Conservation (phyloP, 2,797 vertebrate genomes). For the Eidolon dupreanum region DNA sequence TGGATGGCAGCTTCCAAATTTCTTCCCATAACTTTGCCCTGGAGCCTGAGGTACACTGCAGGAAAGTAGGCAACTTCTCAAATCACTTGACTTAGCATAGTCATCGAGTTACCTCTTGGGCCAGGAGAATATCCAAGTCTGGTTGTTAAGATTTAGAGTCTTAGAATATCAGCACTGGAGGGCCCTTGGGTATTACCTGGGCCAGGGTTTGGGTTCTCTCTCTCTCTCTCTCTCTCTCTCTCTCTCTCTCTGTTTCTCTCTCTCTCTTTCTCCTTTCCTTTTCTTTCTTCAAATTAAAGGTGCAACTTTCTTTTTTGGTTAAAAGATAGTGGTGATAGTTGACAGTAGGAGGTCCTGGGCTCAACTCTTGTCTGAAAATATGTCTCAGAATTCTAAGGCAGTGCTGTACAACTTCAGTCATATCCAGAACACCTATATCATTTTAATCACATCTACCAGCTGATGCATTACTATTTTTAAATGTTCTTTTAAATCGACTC, state of each 20-base stretch:
- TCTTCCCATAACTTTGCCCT: slow-evolving; percentile 2
- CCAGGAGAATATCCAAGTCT: not conserved
- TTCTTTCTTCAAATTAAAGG: slow-evolving; percentile 38
- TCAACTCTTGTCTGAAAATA: not conserved
- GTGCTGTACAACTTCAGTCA: not conserved
- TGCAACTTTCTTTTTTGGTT: not conserved
- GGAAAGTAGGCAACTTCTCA: slow-evolving; percentile 47
- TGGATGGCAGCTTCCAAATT: slow-evolving; percentile 11
- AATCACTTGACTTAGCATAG: not conserved
- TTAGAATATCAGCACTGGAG: not conserved
- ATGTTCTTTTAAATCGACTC: slow-evolving; percentile 10
- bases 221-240: too few species aligned
- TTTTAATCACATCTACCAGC: slow-evolving; percentile 2
- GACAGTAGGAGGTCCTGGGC: not conserved
- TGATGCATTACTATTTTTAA: slow-evolving; percentile 30
- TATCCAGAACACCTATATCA: not conserved
- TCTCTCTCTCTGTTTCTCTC: too few species aligned
- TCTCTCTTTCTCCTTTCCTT: not conserved
- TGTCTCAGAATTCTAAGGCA: not conserved
- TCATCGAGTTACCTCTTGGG: not conserved
- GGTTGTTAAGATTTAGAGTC: slow-evolving; percentile 2
- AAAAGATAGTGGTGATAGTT: slow-evolving; percentile 10
- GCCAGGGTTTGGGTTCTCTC: not conserved
- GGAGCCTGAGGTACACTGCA: slow-evolving; percentile 19
- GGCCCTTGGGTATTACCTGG: not conserved